phyloP scores from a whole-genome alignment of 2,113 vertebrate genomes.

The Ceuthmochares aereus region DNA sequence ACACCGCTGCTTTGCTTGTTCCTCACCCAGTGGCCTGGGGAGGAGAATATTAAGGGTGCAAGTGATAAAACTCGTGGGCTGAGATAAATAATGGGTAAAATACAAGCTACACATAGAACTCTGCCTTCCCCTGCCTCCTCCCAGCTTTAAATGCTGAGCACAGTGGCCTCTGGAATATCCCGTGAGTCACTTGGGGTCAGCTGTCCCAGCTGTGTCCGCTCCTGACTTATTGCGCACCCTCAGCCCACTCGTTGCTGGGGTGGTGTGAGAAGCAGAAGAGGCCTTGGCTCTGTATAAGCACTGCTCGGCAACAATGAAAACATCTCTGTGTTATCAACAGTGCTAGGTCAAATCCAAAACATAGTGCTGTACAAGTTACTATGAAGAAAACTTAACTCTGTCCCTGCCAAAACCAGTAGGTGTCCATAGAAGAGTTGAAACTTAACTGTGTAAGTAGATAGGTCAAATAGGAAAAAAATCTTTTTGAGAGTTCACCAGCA shows the following conservation, averaged over 20 bases:
- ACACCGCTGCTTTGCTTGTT: not conserved
- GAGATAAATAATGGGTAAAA: not conserved
- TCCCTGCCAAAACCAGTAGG: not conserved
- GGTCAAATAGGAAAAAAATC: not conserved
- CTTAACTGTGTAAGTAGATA: not conserved
- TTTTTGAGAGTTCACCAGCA: not conserved
- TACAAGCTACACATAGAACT: not conserved
- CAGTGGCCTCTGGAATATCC: no score
- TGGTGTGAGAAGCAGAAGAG: not conserved
- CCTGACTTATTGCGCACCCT: not conserved
- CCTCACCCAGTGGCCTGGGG: not conserved
- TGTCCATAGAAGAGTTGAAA: not conserved
- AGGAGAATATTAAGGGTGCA: not conserved
- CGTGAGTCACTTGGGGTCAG: no score
- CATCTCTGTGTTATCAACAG: not conserved
- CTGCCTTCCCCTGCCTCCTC: not conserved
- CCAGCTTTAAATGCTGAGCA: not conserved
- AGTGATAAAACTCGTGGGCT: not conserved
- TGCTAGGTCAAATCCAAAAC: not conserved
- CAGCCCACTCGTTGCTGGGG: not conserved
- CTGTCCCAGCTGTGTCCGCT: rapidly evolving
- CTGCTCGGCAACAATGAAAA: not conserved
- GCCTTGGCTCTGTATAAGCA: not conserved
- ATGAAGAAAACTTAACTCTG: not conserved
- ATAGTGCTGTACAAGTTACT: no score